These are phyloP conservation scores for Synanthedon vespiformis DNA, from an alignment of 2,888 invertebrate species.

Conservation along the genomic window DNA sequence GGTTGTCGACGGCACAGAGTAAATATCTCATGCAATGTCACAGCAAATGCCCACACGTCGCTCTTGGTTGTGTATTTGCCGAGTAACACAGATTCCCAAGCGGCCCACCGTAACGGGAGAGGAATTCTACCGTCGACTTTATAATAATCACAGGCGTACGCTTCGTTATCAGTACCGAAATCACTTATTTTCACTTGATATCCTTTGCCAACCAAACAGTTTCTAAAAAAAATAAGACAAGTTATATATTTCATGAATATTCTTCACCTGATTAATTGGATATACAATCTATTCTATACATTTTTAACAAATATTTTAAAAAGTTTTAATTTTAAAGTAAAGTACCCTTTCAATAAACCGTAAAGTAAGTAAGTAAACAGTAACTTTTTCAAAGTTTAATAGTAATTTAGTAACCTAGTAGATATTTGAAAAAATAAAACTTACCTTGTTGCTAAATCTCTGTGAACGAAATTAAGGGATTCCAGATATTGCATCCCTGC, in stretches of 20 bases:
- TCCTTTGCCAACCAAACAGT: conserved; percentile 86
- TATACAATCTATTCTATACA: too few relatives aligned
- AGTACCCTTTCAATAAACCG: too few relatives aligned
- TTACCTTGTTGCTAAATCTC: conserved; percentile 86
- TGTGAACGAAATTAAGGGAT: conserved; percentile 89
- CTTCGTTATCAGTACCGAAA: conserved; percentile 86
- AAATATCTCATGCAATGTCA: conserved; percentile 89
- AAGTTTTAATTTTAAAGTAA: too few relatives aligned
- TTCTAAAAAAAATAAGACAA: conserved; percentile 59
- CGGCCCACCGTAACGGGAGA: conserved; percentile 90
- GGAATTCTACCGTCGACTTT: conserved; percentile 79
- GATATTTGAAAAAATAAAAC: conserved; percentile 2
- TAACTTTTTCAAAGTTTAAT: too few relatives aligned
- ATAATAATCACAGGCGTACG: conserved; percentile 85
- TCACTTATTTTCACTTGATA: conserved; percentile 87
- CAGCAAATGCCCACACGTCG: conserved; percentile 92
- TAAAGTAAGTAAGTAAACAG: too few relatives aligned
- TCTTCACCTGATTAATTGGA: too few relatives aligned
- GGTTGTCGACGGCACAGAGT: conserved; percentile 82
- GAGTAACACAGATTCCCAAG: conserved; percentile 85
- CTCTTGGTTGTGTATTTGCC: conserved; percentile 90
- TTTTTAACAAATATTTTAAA: too few relatives aligned
- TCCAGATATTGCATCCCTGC: conserved; percentile 92
- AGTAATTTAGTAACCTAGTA: too few relatives aligned
- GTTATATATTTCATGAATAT: too few relatives aligned